A percentile compares a stretch with the other conserved stretches of the same genome.
These are phyloP conservation scores for Leptopilina syphax DNA, from an alignment of 2,888 invertebrate species.

Conservation along the genomic window DNA sequence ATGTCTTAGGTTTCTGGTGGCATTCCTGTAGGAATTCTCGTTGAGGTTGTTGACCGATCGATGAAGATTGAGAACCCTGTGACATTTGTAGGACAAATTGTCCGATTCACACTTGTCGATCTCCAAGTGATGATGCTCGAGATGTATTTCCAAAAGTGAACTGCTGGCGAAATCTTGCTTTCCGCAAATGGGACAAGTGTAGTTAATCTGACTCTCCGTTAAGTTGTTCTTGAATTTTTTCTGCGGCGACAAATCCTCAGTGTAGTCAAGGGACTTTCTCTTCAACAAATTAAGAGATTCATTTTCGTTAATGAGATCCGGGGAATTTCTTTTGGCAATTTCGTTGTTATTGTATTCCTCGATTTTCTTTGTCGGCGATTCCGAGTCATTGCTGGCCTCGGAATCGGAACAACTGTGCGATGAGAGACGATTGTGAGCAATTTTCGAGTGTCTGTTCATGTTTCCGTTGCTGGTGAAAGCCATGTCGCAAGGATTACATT, in stretches of 20 bases:
- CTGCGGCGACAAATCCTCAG: slow-evolving; percentile 54
- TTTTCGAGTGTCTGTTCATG: slow-evolving; percentile 90
- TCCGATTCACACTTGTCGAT: slow-evolving; percentile 86
- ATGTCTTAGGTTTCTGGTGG: slow-evolving; percentile 71
- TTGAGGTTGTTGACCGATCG: slow-evolving; percentile 81
- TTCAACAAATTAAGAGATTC: slow-evolving; percentile 50
- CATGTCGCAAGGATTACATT: slow-evolving; percentile 87
- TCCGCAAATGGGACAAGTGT: slow-evolving; percentile 82
- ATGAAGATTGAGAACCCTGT: slow-evolving; percentile 85
- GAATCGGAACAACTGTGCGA: slow-evolving; percentile 70
- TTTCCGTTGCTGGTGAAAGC: slow-evolving; percentile 92
- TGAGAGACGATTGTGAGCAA: slow-evolving; percentile 72
- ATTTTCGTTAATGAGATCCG: slow-evolving; percentile 54
- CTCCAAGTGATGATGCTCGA: slow-evolving; percentile 83
- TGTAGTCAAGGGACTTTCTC: slow-evolving; percentile 63
- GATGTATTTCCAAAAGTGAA: slow-evolving; percentile 81
- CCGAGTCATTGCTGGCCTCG: slow-evolving; percentile 69
- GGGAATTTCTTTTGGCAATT: slow-evolving; percentile 74
- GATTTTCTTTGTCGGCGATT: slow-evolving; percentile 68
- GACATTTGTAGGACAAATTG: slow-evolving; percentile 82
- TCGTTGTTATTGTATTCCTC: slow-evolving; percentile 81
- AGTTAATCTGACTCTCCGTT: slow-evolving; percentile 57
- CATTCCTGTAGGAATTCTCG: slow-evolving; percentile 41
- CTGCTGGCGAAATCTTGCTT: slow-evolving; percentile 81
- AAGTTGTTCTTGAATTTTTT: slow-evolving; percentile 26